Base-by-base conservation (phyloP, 2,113 vertebrate species). In the Coreoperca whiteheadi region DNA sequence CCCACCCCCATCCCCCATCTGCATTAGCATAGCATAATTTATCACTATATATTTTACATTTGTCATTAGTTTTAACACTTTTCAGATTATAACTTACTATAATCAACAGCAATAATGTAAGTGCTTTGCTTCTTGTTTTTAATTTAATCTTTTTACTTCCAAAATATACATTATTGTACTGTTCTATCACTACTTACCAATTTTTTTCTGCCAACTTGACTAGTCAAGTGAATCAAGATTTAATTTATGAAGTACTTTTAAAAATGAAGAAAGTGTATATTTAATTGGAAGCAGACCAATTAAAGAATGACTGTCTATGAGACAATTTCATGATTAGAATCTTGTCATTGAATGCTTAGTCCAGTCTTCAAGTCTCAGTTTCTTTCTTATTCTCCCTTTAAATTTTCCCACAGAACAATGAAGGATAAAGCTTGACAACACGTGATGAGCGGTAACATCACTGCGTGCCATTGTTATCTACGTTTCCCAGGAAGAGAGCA, bases 1-100 rank as follows among this genome's bases (percentile, higher is more conserved):
- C 16, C 8, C 39, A 32, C 3, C 39, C 48, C 57, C 37, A 48
- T 14, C 67, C 77, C 34, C 12, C 65, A 64, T 46, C n/a, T 72
- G 25, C 69, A 80, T 68, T 3, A 77, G 7, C 60, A 72, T 18
- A 28, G 30, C 59, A 57, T 61, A 2, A 75, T 82, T 65, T 30
- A 74, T 70, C 48, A 75, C 8, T 46, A 70, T 39, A 63, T 50
- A 69, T 28, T 84, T 74, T 20, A 66, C 37, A 79, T 89, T 32
- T 72, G 2, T 41, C 30, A 50, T 37, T n/a, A n/a, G 11, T 61
- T 32, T 66, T 9, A 16, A 54, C 6, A 4, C 66, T 9, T 56
- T 43, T 30, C 4, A 30, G 48, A 9, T 54, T 6, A 64, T 20
- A 39, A 10, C 8, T 21, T 34, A 1, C 15, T 20, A 7, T 21